Base-by-base conservation (phyloP, 2,888 invertebrate genomes). In the Oxytorus armatus region DNA sequence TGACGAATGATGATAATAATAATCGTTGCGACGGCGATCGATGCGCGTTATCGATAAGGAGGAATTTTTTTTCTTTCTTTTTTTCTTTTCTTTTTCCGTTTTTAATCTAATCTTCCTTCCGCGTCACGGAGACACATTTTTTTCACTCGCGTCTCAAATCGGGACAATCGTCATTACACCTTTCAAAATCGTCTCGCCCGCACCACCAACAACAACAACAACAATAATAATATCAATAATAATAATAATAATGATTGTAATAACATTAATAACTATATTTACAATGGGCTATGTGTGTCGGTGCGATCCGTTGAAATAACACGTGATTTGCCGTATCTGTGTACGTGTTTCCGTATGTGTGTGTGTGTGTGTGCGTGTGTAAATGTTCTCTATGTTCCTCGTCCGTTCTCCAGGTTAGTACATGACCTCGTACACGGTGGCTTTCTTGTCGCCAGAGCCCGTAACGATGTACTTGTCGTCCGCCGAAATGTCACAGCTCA, bases 401-500 rank as follows among this genome's bases (percentile, higher is more conserved):
- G 76, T 23, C 36, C 14, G 39, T 49, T 53, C 63, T 65, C 74
- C 74, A 42, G 77, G 77, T 79, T 83, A 97, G 93, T 97, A 98
- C 92, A 97, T 95, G 88, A 99, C 98, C 95, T 98, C 98, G 93
- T 99, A 99, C 85, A 99, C 96, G 65, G 98, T 98, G 85, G 98
- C 98, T 92, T 98, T 99, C 93, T 98, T 99, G 93, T 99, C 99
- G 79, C 99, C 99, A 33, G 98, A 98, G 82, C 99, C 99, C 55
- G 99, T 99, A 88, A 99, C 98, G 89, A 99, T 98, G 93, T 97
- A 98, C 93, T 98, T 98, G 94, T 99, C 99, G 93, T 99, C 99
- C 81, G 97, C 95, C 83, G 99, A 98, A 93, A 99, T 98, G 95
- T 99, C 99, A 94, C 99, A 99, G 94, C 98, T 98, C 89, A 99